phyloP scores from a whole-genome alignment of 2,888 invertebrate species.

The Drosophila eohydei region DNA sequence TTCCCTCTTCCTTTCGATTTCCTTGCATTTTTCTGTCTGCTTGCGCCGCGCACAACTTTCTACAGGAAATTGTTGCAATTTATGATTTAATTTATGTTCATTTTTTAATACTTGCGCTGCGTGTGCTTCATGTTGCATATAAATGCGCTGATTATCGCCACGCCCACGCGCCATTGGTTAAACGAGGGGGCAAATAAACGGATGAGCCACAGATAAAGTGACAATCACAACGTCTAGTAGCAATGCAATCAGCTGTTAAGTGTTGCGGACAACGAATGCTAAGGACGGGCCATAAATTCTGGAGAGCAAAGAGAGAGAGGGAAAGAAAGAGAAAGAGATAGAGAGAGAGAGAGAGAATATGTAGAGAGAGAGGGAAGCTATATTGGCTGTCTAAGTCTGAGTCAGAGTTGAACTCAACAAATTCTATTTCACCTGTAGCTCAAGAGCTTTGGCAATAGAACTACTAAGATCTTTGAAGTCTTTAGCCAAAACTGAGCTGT shows the following conservation, averaged over 20 bases:
- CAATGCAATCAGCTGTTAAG: conserved; percentile 48
- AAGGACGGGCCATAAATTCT: conserved; percentile 28
- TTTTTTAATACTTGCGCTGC: conserved; percentile 61
- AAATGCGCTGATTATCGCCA: conserved; percentile 72
- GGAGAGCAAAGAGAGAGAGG: too few relatives aligned
- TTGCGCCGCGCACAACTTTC: conserved; percentile 50
- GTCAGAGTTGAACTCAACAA: background rate
- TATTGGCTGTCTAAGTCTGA: background rate
- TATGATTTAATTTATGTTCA: conserved; percentile 79
- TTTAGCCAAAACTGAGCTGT: background rate
- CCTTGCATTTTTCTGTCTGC: conserved; percentile 58
- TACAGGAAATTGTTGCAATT: conserved; percentile 76
- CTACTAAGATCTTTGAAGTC: background rate
- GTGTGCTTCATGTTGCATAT: conserved; percentile 67
- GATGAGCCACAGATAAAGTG: conserved; percentile 43
- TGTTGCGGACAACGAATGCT: conserved; percentile 5
- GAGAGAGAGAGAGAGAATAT: background rate
- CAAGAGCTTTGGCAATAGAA: background rate
- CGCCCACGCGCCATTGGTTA: conserved; percentile 27
- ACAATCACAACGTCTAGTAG: conserved; percentile 59
- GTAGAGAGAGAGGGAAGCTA: too few relatives aligned
- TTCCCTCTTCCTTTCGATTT: conserved; percentile 72
- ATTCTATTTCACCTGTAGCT: background rate
- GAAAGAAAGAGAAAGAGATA: background rate
- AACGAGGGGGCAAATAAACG: conserved; percentile 22